These are phyloP conservation scores for Philaethria dido DNA, from an alignment of 2,888 invertebrate genomes.

Conservation along the genomic window DNA sequence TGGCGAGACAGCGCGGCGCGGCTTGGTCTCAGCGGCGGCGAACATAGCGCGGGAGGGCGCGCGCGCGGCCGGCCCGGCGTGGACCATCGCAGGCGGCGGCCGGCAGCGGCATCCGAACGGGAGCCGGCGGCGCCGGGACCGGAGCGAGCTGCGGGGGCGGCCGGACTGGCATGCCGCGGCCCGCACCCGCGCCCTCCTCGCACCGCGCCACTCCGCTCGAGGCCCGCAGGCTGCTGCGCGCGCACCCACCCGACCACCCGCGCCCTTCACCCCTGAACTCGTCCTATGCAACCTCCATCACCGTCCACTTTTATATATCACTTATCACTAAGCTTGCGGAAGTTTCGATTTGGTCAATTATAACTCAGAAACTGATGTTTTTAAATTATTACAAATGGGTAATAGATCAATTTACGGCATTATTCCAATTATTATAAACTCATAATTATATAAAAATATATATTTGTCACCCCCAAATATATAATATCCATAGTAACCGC, in stretches of 20 bases:
- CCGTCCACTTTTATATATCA: slow-evolving; percentile 23
- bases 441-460: neutral
- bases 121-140: slow-evolving; percentile 79
- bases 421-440: neutral
- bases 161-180: slow-evolving; percentile 69
- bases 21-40: slow-evolving; percentile 79
- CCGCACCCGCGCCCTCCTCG: slow-evolving; percentile 45
- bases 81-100: slow-evolving; percentile 83
- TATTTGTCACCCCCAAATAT: neutral
- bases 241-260: slow-evolving; percentile 49
- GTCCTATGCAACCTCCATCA: slow-evolving; percentile 63
- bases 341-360: slow-evolving; percentile 15
- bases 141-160: slow-evolving; percentile 77
- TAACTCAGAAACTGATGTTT: neutral
- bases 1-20: slow-evolving; percentile 83
- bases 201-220: slow-evolving; percentile 33
- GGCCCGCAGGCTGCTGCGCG: slow-evolving; percentile 50
- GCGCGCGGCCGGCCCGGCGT: slow-evolving; percentile 83
- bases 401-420: too few species aligned
- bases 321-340: slow-evolving; percentile 23
- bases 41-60: slow-evolving; percentile 82
- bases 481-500: neutral
- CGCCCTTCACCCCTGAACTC: slow-evolving; percentile 40
- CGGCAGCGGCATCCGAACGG: slow-evolving; percentile 82
- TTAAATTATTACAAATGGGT: neutral